Evolutionary conservation across 2,113 vertebrate species (phyloP), one percentile per base, ranked within the genome.

Genomic region (Rhynchopsitta pachyrhyncha): DNA sequence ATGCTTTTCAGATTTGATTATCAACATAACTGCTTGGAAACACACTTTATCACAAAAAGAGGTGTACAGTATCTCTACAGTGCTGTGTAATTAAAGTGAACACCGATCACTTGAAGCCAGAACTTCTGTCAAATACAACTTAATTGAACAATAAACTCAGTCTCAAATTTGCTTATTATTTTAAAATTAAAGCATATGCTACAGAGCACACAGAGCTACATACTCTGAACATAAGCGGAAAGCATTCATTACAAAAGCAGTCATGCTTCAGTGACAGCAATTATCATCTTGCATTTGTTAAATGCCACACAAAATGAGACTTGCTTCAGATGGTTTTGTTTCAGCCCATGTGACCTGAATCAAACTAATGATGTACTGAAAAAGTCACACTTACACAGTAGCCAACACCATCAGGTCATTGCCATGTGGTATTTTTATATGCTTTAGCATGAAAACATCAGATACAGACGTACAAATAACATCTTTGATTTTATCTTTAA

Each of bases 81-180:
- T 0, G 2, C 60, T n/a, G 35, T 4, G 5, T 75, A 93, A 95
- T 93, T 96, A 96, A 94, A 88, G 50, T 46, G 74, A 83, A 88
- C 90, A 88, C 14, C 47, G 33, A 90, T 67, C 50, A 74, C 22
- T 63, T 75, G 35, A 92, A 94, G 90, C 28, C 73, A 93, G 52
- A 83, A 78, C 73, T 73, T 73, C 80, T 35, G 16, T 69, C 80
- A 90, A 96, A 93, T 27, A 71, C 35, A 82, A 35, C 62, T 73
- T 60, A 20, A 92, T 47, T 31, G 35, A 88, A 88, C 76, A 92
- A 90, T 83, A 94, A 86, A 93, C 86, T 92, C 41, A 68, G 44
- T 90, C 90, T 89, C 39, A 81, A 60, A 88, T 88, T 68, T 78
- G 47, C 47, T 83, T 83, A 74, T 95, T 90, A 85, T 97, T 94